Evolutionary conservation across 1,140 invertebrate species (phyloP), one percentile per base, ranked within the genome.

Genomic region (Theocolax elegans): DNA sequence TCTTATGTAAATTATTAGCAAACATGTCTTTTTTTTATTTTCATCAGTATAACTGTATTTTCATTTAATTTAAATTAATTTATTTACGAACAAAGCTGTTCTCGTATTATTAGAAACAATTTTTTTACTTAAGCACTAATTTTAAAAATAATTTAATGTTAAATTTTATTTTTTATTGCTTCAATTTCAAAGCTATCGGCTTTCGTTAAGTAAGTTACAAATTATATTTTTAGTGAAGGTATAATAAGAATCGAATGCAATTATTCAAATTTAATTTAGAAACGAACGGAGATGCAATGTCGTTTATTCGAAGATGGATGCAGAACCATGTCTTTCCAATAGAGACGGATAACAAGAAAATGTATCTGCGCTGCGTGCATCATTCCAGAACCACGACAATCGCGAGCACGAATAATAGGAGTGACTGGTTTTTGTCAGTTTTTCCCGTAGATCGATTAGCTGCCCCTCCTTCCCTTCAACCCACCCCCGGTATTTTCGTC

Each of bases 401-500:
- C 63, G 73, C 67, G 58, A 48, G 66, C 65, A 65, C 65, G 65
- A 70, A 72, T 72, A 72, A 74, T 70, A 60, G 63, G 21, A 51
- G 62, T 48, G 53, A 72, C 40, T 48, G 40, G 59, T 71, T 73
- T 75, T 75, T 73, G 65, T 73, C 60, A 54, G 48, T 53, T 29
- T n/a, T 56, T 29, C 23, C 49, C 59, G 64, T 21, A 38, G 58
- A 75, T 75, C 74, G 74, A 75, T 75, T 73, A 75, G 70, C 63
- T 66, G 3, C 29, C 40, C 42, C 35, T 51, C 46, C 17, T 21
- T 21, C 46, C 68, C 29, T 8, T 56, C 31, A 3, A 3, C 23
- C n/a, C 29, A 3, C 29, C 29, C 27, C 6, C 21, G 35, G 15
- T 2, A 10, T 13, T 25, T n/a, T 7, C 38, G 68, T 73, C 73